Base-by-base conservation (phyloP, 2,888 invertebrate species). In the Willowsia nigromaculata region DNA sequence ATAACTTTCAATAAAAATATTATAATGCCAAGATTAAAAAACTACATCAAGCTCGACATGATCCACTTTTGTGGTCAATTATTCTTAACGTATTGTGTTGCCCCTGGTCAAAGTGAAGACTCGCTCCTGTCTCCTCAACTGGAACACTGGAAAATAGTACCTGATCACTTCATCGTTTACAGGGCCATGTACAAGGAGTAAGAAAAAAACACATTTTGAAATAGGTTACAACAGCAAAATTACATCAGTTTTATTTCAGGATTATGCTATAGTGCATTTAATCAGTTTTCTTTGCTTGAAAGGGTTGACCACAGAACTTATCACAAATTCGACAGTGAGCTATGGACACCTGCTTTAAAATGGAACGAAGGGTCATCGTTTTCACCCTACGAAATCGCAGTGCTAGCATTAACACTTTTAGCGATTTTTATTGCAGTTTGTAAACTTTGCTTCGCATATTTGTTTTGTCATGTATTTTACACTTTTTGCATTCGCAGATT, bases 221-320 rank as follows among this genome's bases (percentile, higher is more conserved):
- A 6, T 37, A 9, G 37, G 9, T 4, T 6, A 37, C n/a, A n/a
- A n/a, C n/a, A n/a, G n/a, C n/a, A n/a, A n/a, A n/a, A n/a, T n/a
- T n/a, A n/a, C n/a, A n/a, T n/a, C n/a, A 47, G 9, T 15, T 33
- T 30, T 4, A n/a, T n/a, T 33, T 33, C 30, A 33, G 40, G 18
- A 5, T 71, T 33, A 9, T 30, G 22, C 4, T 65, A 7, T n/a
- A 40, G 43, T 71, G 11, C 7, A 15, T 59, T 80, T 30, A 37
- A 25, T 80, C 6, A 2, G 11, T 22, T 18, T 56, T 15, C 22
- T 56, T 18, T 56, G 9, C 2, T 15, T 47, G 9, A 3, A 30
- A 88, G 88, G 25, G 68, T 83, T n/a, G 88, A 88, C 25, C 88
- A 76, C n/a, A 59, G 84, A 13, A 76, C 83, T 3, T 88, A 88